Conservation (phyloP, 1,140 invertebrate species). For the Bacillus rossius region DNA sequence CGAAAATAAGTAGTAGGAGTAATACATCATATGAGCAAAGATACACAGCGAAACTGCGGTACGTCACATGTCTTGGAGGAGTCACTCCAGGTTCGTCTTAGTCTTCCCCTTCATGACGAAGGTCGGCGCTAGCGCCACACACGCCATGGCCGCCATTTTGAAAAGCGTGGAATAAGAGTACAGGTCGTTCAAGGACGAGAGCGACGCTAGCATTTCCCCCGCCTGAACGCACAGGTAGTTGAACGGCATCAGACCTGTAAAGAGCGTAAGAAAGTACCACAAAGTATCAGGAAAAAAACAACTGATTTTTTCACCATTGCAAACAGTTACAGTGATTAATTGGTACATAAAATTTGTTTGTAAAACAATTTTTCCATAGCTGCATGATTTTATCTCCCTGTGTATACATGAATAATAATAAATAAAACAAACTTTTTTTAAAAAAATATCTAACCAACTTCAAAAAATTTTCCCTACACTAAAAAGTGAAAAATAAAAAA, state of each 20-base stretch:
- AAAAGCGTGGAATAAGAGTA: constrained; percentile 46
- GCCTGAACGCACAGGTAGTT: constrained; percentile 60
- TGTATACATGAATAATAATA: neutral
- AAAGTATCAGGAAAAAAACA: neutral
- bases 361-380: too few relatives aligned
- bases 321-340: too few relatives aligned
- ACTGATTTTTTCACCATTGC: too few relatives aligned
- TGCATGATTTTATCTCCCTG: neutral
- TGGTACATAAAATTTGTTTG: too few relatives aligned
- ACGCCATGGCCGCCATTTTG: constrained; percentile 47
- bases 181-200: constrained; percentile 52
- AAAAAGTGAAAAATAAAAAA: too few relatives aligned
- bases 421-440: neutral
- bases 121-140: constrained; percentile 43
- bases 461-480: too few relatives aligned
- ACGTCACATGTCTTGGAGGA: too few relatives aligned
- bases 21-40: too few relatives aligned
- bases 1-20: too few relatives aligned
- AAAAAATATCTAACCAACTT: neutral
- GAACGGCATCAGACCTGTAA: constrained; percentile 57
- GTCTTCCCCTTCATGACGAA: constrained; percentile 15
- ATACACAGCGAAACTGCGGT: too few relatives aligned
- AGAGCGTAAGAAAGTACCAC: neutral
- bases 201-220: constrained; percentile 49
- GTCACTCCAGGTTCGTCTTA: too few relatives aligned